These are phyloP conservation scores for Eucidaris tribuloides DNA, from an alignment of 35 echinoderm and acorn worm species.

Conservation along the genomic window DNA sequence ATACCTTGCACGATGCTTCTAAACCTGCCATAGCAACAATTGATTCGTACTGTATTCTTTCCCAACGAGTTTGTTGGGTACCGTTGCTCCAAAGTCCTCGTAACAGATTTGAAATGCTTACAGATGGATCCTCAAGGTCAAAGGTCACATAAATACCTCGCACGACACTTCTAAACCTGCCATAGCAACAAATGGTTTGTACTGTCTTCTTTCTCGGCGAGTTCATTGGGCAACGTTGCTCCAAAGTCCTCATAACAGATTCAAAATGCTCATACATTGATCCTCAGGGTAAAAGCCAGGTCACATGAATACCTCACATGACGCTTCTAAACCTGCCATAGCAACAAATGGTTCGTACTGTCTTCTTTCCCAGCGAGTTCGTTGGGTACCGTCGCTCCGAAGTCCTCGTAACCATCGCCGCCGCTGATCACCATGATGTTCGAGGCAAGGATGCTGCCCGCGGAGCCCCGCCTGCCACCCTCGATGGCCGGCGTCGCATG, in stretches of 20 bases:
- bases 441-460: slow-evolving; percentile 27
- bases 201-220: slow-evolving; percentile 76
- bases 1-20: background rate
- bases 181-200: slow-evolving; percentile 69
- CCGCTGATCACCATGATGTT: slow-evolving; percentile 97
- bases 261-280: background rate
- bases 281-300: background rate
- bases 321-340: slow-evolving; percentile 84
- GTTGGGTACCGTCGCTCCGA: slow-evolving; percentile 80
- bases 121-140: too few relatives aligned
- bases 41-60: slow-evolving; percentile 99
- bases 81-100: slow-evolving; percentile 89
- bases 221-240: slow-evolving; percentile 58
- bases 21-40: slow-evolving; percentile 92
- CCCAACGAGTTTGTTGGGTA: slow-evolving; percentile 85
- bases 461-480: slow-evolving; percentile 47
- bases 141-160: background rate
- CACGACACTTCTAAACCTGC: background rate
- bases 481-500: slow-evolving; percentile 31
- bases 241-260: slow-evolving; percentile 74
- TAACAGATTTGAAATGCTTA: too few relatives aligned
- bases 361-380: slow-evolving; percentile 95
- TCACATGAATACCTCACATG: background rate
- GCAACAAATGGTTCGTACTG: slow-evolving; percentile 92
- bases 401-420: slow-evolving; percentile 98